These are phyloP conservation scores for Columba livia DNA, from an alignment of 2,113 vertebrate genomes.

Conservation along the genomic window DNA sequence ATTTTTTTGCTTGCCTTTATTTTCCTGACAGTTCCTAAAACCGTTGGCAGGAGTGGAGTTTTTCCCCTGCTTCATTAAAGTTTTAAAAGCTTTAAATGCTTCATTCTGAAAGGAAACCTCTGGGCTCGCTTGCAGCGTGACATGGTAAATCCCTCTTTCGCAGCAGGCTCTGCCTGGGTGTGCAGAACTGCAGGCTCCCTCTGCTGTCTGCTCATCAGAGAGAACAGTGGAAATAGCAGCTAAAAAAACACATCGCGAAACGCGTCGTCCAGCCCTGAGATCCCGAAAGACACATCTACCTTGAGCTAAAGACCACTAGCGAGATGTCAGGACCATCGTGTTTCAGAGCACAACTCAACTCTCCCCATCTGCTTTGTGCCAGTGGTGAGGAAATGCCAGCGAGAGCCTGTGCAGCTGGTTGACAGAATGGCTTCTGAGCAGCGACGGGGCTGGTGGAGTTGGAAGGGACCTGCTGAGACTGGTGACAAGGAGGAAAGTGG, in stretches of 20 bases:
- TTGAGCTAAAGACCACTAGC: rapidly evolving
- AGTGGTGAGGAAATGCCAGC: background rate
- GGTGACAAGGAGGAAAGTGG: background rate
- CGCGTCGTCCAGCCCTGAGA: rapidly evolving
- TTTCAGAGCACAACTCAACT: background rate
- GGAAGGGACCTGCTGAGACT: background rate
- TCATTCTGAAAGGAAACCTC: conserved; percentile 33
- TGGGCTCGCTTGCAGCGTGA: background rate
- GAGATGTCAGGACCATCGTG: rapidly evolving
- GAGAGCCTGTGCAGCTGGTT: background rate
- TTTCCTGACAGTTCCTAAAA: background rate
- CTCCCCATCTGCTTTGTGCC: background rate
- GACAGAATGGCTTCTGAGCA: background rate
- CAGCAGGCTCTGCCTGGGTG: background rate
- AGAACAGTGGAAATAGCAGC: background rate
- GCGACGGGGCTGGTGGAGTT: background rate
- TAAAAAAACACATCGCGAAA: background rate
- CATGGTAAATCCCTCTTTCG: background rate
- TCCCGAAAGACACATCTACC: background rate
- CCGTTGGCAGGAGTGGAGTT: background rate
- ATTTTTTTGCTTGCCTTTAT: background rate
- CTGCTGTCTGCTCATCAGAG: conserved; percentile 2
- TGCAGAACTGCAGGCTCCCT: conserved; percentile 33
- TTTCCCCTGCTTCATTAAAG: conserved; percentile 42
- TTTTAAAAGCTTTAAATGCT: conserved; percentile 45